These are phyloP conservation scores for Colostygia pectinataria DNA, from an alignment of 2,888 invertebrate species.

Conservation along the genomic window DNA sequence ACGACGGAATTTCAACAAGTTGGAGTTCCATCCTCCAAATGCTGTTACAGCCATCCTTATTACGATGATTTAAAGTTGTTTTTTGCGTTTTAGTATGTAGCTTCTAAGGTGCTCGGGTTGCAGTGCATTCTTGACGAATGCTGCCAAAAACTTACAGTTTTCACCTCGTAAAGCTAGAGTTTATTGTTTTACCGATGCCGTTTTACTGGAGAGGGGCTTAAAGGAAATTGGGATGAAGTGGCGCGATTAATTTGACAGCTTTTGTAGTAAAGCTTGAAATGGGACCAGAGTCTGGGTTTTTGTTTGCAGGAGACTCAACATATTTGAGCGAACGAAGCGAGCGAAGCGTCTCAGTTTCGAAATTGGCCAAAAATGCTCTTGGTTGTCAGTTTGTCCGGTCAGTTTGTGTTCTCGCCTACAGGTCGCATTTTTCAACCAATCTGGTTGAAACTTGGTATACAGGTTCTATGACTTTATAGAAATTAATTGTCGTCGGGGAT, in stretches of 20 bases:
- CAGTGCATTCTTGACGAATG: constrained; percentile 78
- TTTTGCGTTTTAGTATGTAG: constrained; percentile 37
- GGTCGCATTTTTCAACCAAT: too few relatives aligned
- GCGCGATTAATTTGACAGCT: constrained; percentile 25
- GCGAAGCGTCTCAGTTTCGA: too few relatives aligned
- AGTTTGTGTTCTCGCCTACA: too few relatives aligned
- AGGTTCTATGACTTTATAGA: too few relatives aligned
- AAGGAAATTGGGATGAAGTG: constrained; percentile 28
- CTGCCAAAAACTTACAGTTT: constrained; percentile 79
- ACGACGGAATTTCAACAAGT: constrained; percentile 81
- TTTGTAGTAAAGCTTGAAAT: constrained; percentile 1
- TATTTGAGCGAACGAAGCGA: neutral
- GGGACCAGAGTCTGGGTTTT: neutral
- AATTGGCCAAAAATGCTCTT: too few relatives aligned
- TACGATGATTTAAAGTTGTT: constrained; percentile 47
- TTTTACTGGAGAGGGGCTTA: constrained; percentile 27
- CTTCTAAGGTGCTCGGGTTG: constrained; percentile 48
- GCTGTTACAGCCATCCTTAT: constrained; percentile 47
- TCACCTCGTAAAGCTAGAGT: constrained; percentile 69
- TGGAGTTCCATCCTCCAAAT: constrained; percentile 59
- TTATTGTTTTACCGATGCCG: constrained; percentile 57
- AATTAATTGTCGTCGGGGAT: too few relatives aligned
- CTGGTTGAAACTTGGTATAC: too few relatives aligned
- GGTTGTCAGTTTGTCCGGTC: too few relatives aligned
- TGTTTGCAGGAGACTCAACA: neutral